Evolutionary conservation across 1,140 invertebrate genomes (phyloP), one percentile per base, ranked within the genome.

Genomic region (Hermatobates lingyangjiaoensis): DNA sequence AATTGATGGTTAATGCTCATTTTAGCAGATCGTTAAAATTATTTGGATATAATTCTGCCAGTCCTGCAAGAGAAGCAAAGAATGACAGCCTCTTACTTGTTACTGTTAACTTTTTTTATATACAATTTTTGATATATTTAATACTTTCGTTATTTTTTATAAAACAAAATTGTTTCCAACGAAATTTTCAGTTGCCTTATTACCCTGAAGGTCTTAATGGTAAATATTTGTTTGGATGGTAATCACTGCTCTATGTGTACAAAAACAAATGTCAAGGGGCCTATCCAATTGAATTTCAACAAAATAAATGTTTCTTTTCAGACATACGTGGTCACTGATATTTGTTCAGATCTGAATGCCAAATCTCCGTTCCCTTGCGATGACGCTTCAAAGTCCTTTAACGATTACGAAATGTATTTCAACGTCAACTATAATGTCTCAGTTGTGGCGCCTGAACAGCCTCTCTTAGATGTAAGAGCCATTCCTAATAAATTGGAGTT

Each of bases 381-480:
- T n/a, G n/a, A n/a, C n/a, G n/a, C n/a, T 20, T 42, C 5, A 42
- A 42, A 42, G 18, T 60, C 77, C 0, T 89, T 76, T 60, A 63
- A 67, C 15, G 80, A 78, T 0, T 98, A 87, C 62, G 71, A 72
- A 10, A 70, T 84, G 24, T 98, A 97, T 61, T 97, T 86, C 61
- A 62, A 69, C 1, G 68, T 71, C 15, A 93, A 90, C 62, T 93
- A 96, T 46, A 46, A 49, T 54, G 62, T 83, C 1, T 60, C 62
- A 2, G 77, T 95, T 27, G 67, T 76, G 25, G 80, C 91, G 60
- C 57, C 65, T 15, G 65, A 73, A 1, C 89, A 95, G 62, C 84
- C 86, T 12, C 63, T 98, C 48, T 61, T 99, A 0, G 87, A 93
- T 70, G 95, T 98, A 0, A 84, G 88, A 64, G 75, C 82, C 40